These are phyloP conservation scores for Chaetoderma sp. DNA, from an alignment of 2,888 invertebrate species.

Conservation along the genomic window DNA sequence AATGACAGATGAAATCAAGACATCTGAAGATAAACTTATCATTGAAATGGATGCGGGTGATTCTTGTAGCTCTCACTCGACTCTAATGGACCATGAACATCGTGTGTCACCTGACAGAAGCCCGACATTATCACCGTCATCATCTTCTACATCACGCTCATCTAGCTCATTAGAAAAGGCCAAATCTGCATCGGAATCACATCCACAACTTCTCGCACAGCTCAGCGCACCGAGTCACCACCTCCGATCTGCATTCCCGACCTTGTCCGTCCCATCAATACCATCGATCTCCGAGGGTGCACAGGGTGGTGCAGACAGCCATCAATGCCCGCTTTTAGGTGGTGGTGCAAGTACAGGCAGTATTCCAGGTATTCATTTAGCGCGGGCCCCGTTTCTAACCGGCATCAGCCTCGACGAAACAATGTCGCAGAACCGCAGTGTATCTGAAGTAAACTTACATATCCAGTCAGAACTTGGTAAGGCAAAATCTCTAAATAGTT, in stretches of 20 bases:
- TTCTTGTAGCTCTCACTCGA: neutral
- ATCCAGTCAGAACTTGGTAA: neutral
- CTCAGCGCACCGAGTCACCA: conserved; percentile 42
- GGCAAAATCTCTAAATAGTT: conserved; percentile 12
- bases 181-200: conserved; percentile 56
- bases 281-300: neutral
- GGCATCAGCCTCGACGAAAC: neutral
- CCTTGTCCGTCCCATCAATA: neutral
- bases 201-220: conserved; percentile 60
- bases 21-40: conserved; percentile 26
- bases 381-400: neutral
- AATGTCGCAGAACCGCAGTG: neutral
- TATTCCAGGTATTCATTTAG: neutral
- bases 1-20: conserved; percentile 21
- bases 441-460: neutral
- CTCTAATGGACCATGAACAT: neutral
- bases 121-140: neutral
- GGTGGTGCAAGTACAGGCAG: neutral
- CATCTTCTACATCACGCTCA: neutral
- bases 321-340: neutral
- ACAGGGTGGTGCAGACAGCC: neutral
- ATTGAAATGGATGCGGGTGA: conserved; percentile 8
- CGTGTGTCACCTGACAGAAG: too few species aligned
- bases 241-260: conserved; percentile 22
- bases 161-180: neutral